phyloP scores from a whole-genome alignment of 2,888 invertebrate species.

The Drosophila trichaetosa region DNA sequence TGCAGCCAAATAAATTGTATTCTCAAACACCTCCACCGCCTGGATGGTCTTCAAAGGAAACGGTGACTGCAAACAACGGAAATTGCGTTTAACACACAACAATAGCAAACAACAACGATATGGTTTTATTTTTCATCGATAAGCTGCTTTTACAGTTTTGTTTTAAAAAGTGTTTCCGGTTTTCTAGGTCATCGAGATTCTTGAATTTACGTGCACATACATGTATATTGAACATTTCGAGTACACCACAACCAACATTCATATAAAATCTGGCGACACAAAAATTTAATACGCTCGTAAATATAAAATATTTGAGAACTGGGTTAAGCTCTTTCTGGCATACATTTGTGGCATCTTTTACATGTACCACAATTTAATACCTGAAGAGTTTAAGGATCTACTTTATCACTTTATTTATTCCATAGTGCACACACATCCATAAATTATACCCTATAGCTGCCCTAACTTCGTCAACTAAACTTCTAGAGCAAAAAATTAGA shows the following conservation, averaged over 20 bases:
- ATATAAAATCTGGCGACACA: background rate
- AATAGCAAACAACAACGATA: constrained; percentile 15
- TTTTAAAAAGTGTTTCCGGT: constrained; percentile 18
- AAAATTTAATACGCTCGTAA: background rate
- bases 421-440: background rate
- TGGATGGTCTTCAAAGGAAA: constrained; percentile 86
- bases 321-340: background rate
- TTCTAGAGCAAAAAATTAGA: background rate
- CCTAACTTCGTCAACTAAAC: background rate
- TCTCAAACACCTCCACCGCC: constrained; percentile 90
- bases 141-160: constrained; percentile 14
- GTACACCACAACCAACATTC: background rate
- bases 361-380: background rate
- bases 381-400: background rate
- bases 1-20: constrained; percentile 90
- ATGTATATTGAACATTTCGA: background rate
- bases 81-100: constrained; percentile 48
- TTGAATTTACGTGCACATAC: constrained; percentile 1
- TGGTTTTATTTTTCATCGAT: constrained; percentile 8
- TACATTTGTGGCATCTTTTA: background rate
- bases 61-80: constrained; percentile 71
- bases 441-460: background rate
- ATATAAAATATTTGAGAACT: background rate
- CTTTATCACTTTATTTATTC: background rate
- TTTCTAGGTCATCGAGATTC: constrained; percentile 19